A percentile compares a stretch with the other conserved stretches of the same genome.
phyloP scores from a whole-genome alignment of 2,888 invertebrate genomes.

The Meloe dianella region DNA sequence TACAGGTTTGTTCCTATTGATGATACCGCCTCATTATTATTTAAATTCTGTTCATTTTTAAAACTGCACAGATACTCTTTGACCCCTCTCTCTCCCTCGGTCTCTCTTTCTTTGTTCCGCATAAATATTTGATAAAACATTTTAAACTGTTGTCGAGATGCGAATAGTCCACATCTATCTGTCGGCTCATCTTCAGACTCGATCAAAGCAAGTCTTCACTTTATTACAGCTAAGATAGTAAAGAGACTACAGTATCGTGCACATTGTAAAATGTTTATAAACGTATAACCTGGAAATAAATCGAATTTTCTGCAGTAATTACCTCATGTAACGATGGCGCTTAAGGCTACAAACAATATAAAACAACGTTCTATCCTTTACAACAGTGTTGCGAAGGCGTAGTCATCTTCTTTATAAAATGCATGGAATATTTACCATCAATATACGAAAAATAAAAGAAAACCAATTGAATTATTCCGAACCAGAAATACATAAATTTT shows the following conservation, averaged over 20 bases:
- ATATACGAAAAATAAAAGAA: not conserved
- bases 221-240: slow-evolving; percentile 26
- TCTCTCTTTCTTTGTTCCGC: not conserved
- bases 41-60: slow-evolving; percentile 3
- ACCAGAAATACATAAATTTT: not conserved
- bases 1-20: slow-evolving; percentile 1
- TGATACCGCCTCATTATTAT: slow-evolving; percentile 11
- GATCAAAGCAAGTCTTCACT: not conserved
- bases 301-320: slow-evolving; percentile 41
- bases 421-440: not conserved
- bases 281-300: slow-evolving; percentile 42
- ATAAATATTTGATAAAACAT: not conserved
- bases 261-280: slow-evolving; percentile 38
- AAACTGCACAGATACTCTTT: not conserved
- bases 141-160: slow-evolving; percentile 27
- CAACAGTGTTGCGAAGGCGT: slow-evolving; percentile 11
- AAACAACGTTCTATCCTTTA: not conserved
- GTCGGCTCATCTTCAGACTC: not conserved
- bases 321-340: slow-evolving; percentile 34
- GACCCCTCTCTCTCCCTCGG: not conserved
- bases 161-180: not conserved
- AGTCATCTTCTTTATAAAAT: slow-evolving; percentile 8
- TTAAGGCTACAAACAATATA: slow-evolving; percentile 27
- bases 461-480: not conserved
- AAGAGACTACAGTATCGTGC: not conserved